Conservation (phyloP, 37 sponge, comb jelly and placozoan species). For the Tethya wilhelma region DNA sequence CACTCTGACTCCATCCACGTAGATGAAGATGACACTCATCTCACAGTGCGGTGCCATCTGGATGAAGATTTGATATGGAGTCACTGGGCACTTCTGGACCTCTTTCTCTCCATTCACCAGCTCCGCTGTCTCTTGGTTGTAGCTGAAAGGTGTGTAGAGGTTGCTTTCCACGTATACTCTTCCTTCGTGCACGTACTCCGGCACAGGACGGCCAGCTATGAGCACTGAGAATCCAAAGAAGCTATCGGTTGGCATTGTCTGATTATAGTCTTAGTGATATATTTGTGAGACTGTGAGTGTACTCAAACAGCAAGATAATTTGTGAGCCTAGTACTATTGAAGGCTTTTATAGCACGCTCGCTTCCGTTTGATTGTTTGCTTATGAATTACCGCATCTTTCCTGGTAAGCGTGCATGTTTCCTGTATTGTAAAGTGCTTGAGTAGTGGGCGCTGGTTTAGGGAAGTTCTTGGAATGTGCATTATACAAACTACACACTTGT, state of each 20-base stretch:
- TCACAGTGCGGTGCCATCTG: conserved; percentile 56
- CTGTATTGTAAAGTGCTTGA: too few species aligned
- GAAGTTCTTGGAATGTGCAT: too few species aligned
- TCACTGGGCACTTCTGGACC: conserved; percentile 58
- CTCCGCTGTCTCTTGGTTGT: conserved; percentile 50
- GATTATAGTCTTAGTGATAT: too few species aligned
- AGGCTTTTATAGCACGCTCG: too few species aligned
- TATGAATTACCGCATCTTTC: too few species aligned
- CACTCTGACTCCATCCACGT: conserved; percentile 67
- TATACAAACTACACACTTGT: too few species aligned
- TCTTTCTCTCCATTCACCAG: conserved; percentile 65
- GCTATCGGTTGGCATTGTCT: conserved; percentile 54
- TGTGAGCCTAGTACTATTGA: too few species aligned
- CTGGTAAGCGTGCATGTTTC: too few species aligned
- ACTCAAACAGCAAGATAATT: too few species aligned
- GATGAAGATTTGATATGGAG: conserved; percentile 57
- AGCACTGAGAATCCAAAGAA: conserved; percentile 54
- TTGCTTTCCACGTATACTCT: conserved; percentile 65
- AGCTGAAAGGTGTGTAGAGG: conserved; percentile 66
- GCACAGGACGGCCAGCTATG: conserved; percentile 51
- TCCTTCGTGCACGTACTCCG: conserved; percentile 60
- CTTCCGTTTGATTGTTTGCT: too few species aligned
- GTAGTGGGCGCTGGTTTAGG: too few species aligned
- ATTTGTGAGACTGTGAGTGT: too few species aligned
- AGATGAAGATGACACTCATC: conserved; percentile 51